Percentiles rank a stretch among this genome's conserved stretches.
Evolutionary conservation across 1,140 invertebrate genomes (phyloP).

Genomic region (Eubasilissa regina): DNA sequence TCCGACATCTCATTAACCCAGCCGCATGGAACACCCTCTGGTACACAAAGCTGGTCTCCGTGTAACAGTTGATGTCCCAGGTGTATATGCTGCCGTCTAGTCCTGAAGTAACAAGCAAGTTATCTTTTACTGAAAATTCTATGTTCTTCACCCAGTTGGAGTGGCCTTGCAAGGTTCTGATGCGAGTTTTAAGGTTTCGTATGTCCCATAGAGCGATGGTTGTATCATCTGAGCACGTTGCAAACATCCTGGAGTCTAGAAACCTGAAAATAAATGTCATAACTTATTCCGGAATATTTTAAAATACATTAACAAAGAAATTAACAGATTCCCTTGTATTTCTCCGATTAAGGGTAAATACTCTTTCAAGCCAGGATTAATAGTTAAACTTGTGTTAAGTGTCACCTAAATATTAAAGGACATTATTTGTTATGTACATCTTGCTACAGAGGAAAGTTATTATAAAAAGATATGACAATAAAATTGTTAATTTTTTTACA

Average conservation of each 20-base stretch:
- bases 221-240: constrained; percentile 94
- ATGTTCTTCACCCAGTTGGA: constrained; percentile 98
- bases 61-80: constrained; percentile 94
- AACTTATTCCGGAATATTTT: too few species aligned
- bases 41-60: constrained; percentile 83
- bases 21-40: constrained; percentile 88
- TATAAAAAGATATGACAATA: too few species aligned
- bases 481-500: too few species aligned
- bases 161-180: constrained; percentile 87
- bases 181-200: constrained; percentile 84
- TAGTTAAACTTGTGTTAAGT: too few species aligned
- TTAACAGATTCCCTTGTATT: too few species aligned
- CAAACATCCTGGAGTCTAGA: constrained; percentile 89
- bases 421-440: too few species aligned
- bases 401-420: too few species aligned
- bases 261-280: constrained; percentile 75
- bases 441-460: too few species aligned
- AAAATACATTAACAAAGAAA: too few species aligned
- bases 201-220: constrained; percentile 95
- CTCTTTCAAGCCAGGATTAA: too few species aligned
- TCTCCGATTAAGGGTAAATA: too few species aligned
- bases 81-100: constrained; percentile 95
- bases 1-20: constrained; percentile 90
- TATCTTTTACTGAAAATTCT: constrained; percentile 90
- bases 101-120: constrained; percentile 90